phyloP scores from a whole-genome alignment of 2,797 vertebrate genomes.

The Acrocephalus scirpaceus region DNA sequence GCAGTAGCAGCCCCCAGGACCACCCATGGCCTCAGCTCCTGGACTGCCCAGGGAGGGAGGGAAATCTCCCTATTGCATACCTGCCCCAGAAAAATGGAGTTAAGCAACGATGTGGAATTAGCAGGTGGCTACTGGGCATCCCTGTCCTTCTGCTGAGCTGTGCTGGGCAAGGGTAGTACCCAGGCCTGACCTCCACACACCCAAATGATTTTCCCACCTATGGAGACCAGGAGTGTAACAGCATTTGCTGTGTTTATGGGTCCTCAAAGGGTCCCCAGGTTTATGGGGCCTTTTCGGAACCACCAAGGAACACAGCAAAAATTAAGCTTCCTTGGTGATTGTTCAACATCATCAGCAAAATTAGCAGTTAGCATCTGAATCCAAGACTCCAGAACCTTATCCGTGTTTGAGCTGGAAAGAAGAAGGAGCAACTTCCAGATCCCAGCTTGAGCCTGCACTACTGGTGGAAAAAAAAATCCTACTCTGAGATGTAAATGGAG shows the following conservation, averaged over 20 bases:
- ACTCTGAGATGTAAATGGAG: background rate
- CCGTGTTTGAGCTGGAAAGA: background rate
- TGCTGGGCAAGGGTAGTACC: background rate
- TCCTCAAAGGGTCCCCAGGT: background rate
- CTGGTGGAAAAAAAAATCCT: background rate
- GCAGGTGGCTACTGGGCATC: too few relatives aligned
- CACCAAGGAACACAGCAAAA: background rate
- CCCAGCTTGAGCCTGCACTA: background rate
- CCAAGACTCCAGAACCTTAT: background rate
- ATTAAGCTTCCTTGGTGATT: background rate
- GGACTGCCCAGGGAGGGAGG: background rate
- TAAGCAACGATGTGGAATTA: fast-evolving
- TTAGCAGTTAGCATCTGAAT: background rate
- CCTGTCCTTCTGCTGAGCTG: background rate
- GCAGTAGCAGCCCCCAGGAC: background rate
- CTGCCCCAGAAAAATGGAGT: background rate
- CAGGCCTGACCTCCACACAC: background rate
- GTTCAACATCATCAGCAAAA: background rate
- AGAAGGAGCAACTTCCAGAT: background rate
- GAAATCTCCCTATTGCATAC: background rate
- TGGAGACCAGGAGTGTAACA: fast-evolving
- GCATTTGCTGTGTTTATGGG: fast-evolving
- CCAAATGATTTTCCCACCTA: background rate
- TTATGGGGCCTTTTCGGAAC: background rate
- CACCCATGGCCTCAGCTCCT: background rate